Base-by-base conservation (phyloP, 2,888 invertebrate genomes). In the Dynastes tityus region DNA sequence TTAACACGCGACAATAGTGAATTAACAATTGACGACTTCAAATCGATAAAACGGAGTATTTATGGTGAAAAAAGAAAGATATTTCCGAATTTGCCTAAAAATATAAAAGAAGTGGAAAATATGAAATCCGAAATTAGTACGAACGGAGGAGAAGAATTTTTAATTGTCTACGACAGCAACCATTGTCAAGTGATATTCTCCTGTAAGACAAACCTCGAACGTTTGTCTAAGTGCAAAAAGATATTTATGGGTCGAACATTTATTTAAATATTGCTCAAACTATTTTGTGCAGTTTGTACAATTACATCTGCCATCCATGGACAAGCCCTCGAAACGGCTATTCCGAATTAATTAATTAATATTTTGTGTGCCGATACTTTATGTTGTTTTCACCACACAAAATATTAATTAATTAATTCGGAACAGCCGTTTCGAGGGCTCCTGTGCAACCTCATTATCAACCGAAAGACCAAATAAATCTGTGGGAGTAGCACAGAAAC, bases 41-140 rank as follows among this genome's bases (percentile, higher is more conserved):
- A 1, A 61, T 61, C 61, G 61, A 27, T 27, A 11, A 61, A 61
- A 61, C 58, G 58, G 3, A 58, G 58, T 61, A 61, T 61, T 22
- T 61, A 61, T 61, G 29, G 16, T 61, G 29, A 61, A 61, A 61
- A n/a, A 61, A 61, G 58, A 58, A 16, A 58, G 16, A 58, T n/a
- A 58, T 58, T 58, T 58, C 22, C 58, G 16, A 58, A 16, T 16
- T 58, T 58, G 58, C 58, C 55, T 0, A 58, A 58, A 58, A 58
- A 58, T 58, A 58, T 58, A 58, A 58, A 58, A 58, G 49, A 32
- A 32, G 32, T 32, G 49, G 49, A 49, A 49, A 49, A 49, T 49
- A 49, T 49, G 8, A 49, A 49, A 49, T 49, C 4, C 49, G 4
- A 13, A 49, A 49, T 49, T 3, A 49, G 49, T 49, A 49, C 49